These are phyloP conservation scores for Trachelus stipa DNA, from an alignment of 2,888 invertebrate genomes.

Conservation along the genomic window DNA sequence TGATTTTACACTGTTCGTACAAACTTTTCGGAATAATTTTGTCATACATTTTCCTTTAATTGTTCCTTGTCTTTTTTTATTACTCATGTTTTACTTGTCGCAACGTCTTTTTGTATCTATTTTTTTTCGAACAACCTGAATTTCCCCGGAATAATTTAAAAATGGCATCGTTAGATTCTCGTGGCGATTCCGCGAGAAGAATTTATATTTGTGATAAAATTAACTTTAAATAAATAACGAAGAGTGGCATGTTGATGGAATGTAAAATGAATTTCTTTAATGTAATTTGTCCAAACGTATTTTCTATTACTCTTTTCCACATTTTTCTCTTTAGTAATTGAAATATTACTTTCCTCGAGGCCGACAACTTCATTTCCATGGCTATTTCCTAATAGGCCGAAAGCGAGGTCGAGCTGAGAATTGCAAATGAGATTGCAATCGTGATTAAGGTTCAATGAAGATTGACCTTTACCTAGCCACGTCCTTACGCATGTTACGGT, in stretches of 20 bases:
- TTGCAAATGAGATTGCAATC: slow-evolving; percentile 39
- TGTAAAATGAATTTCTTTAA: background rate
- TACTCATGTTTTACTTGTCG: background rate
- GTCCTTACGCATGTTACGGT: background rate
- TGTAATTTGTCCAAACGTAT: background rate
- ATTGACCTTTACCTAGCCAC: slow-evolving; percentile 14
- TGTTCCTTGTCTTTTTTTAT: background rate
- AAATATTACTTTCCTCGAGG: slow-evolving; percentile 1
- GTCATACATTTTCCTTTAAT: background rate
- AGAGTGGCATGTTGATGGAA: no score
- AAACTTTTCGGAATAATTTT: background rate
- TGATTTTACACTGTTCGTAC: background rate
- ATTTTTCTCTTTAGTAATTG: background rate
- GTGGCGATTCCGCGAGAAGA: background rate
- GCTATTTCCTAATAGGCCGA: slow-evolving; percentile 29
- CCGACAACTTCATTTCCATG: slow-evolving; percentile 26
- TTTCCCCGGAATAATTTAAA: background rate
- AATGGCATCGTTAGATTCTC: background rate
- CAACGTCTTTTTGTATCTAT: background rate
- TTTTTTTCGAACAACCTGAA: background rate
- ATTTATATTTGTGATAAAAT: background rate
- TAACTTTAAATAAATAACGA: background rate
- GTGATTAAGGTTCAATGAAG: slow-evolving; percentile 30
- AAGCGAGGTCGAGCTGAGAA: slow-evolving; percentile 16
- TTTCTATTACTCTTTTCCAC: background rate